A percentile compares a stretch with the other conserved stretches of the same genome.
These are phyloP conservation scores for Ctenopoma kingsleyae DNA, from an alignment of 2,797 vertebrate genomes.

Conservation along the genomic window DNA sequence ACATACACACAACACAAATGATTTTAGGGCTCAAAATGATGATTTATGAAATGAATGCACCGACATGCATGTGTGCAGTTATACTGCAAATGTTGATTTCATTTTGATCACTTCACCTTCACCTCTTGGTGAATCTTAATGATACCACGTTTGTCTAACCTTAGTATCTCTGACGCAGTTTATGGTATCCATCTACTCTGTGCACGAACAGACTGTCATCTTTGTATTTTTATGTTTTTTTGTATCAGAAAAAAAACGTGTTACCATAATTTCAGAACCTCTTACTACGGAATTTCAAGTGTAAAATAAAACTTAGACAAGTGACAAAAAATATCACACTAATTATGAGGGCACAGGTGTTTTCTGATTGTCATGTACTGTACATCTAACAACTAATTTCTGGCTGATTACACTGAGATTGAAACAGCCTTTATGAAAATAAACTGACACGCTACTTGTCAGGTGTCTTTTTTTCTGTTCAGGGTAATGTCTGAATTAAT, in stretches of 20 bases:
- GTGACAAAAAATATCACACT: too few relatives aligned
- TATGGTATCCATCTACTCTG: neutral
- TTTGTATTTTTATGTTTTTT: neutral
- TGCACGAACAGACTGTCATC: neutral
- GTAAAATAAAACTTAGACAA: neutral
- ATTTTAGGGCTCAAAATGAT: constrained; percentile 24
- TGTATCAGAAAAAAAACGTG: neutral
- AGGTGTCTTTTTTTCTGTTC: neutral
- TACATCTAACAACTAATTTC: constrained; percentile 2
- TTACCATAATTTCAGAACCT: neutral
- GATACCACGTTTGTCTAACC: neutral
- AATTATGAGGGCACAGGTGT: neutral
- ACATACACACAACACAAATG: neutral
- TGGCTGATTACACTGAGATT: neutral
- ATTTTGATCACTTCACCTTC: neutral
- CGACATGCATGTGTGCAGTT: neutral
- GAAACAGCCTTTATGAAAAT: neutral
- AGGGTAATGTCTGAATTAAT: too few relatives aligned
- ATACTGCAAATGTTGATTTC: neutral
- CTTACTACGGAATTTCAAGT: neutral
- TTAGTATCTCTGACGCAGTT: neutral
- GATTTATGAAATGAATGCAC: constrained; percentile 12
- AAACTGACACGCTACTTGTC: neutral
- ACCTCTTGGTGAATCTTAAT: neutral
- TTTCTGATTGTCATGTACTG: neutral